Base-by-base conservation (phyloP, 2,797 vertebrate genomes). In the Pipistrellus pipistrellus region DNA sequence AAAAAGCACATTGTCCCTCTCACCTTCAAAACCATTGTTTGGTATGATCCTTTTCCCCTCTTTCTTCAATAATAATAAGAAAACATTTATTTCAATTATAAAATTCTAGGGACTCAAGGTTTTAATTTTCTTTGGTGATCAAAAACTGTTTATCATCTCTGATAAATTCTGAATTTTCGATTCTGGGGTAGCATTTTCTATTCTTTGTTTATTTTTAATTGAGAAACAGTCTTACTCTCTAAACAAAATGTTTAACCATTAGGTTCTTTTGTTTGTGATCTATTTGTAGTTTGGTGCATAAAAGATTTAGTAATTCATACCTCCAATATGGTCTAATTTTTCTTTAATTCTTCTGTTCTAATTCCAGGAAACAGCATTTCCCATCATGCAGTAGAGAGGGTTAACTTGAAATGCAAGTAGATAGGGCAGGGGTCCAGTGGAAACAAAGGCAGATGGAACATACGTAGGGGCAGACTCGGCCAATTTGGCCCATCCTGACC, bases 1-100 rank as follows among this genome's bases (percentile, higher is more conserved):
- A 85, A 75, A 68, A 80, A 94, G 64, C 91, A 92, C 5, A n/a
- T 14, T 93, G 10, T 68, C 15, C 1, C 17, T 83, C 80, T 85
- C 23, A 82, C 15, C 6, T 90, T 94, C 46, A 64, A 69, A 18
- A 68, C 4, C 7, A 12, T 25, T 72, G 8, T 71, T 72, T 82
- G 5, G 12, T 32, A 53, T 69, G 27, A 72, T 78, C 38, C 9
- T 18, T 55, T 83, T 51, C 38, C 7, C 20, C 20, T 57, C 6
- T 80, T 69, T 68, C 27, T 76, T 64, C 78, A 85, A 85, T 55
- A 62, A 57, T 17, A 73, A 25, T 6, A 85, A 82, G 14, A 13
- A 8, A 73, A 91, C 46, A 59, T 38, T 89, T 35, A 66, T 83
- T 94, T 84, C 27, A 71, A 57, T 25, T 75, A 64, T 38, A 82